Conservation (phyloP, 2,888 invertebrate species). For the Cerceris rybyensis region DNA sequence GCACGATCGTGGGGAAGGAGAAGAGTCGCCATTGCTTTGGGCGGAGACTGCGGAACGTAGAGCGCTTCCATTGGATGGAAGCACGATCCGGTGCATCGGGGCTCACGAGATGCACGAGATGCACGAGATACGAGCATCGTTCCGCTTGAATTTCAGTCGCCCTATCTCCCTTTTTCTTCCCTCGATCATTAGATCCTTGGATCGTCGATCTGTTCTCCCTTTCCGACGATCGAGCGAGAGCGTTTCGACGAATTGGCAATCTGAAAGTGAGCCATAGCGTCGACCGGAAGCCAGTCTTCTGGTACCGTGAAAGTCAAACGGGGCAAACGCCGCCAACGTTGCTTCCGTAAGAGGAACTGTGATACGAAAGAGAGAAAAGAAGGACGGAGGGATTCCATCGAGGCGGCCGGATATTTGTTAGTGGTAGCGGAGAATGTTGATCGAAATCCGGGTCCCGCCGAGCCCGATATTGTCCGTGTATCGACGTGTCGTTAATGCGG, state of each 20-base stretch:
- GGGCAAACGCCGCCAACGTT: no score
- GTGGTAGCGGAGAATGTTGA: constrained; percentile 72
- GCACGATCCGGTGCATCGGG: constrained; percentile 60
- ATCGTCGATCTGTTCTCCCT: no score
- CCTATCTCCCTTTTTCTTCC: no score
- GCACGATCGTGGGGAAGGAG: constrained; percentile 52
- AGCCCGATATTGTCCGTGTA: constrained; percentile 71
- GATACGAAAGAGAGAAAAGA: constrained; percentile 21
- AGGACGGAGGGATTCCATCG: constrained; percentile 20
- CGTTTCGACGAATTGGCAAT: no score
- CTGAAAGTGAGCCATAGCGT: no score
- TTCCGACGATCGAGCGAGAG: no score
- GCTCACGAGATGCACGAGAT: constrained; percentile 15
- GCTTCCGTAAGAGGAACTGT: no score
- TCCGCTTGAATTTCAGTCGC: no score
- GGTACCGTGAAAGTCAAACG: no score
- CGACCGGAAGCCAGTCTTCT: no score
- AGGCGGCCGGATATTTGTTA: constrained; percentile 73
- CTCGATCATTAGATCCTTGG: no score
- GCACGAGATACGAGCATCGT: no score
- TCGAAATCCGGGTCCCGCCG: constrained; percentile 63
- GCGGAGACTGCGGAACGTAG: constrained; percentile 66
- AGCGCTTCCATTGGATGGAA: constrained; percentile 66
- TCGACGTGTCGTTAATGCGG: constrained; percentile 75
- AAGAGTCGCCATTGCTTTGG: constrained; percentile 75